These are phyloP conservation scores for Sinotaia quadrata DNA, from an alignment of 2,888 invertebrate species.

Conservation along the genomic window DNA sequence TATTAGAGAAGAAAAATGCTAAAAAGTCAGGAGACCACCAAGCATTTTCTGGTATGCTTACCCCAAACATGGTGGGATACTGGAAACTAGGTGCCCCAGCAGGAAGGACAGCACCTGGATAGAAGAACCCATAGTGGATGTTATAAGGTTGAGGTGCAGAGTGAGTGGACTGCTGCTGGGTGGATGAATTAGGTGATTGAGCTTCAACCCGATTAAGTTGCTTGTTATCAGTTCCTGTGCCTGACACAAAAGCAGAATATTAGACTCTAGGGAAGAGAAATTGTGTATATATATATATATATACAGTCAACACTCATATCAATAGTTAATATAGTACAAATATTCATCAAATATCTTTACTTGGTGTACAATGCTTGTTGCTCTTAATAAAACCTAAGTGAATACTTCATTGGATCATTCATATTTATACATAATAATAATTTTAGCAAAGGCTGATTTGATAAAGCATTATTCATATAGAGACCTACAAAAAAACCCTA, in stretches of 20 bases:
- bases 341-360: not conserved
- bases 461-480: no score
- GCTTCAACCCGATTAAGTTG: slow-evolving; percentile 82
- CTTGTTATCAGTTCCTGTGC: slow-evolving; percentile 49
- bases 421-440: no score
- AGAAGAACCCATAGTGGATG: slow-evolving; percentile 81
- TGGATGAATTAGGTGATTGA: slow-evolving; percentile 84
- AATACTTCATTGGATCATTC: no score
- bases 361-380: not conserved
- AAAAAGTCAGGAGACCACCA: not conserved
- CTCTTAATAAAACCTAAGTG: not conserved
- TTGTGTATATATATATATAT: no score
- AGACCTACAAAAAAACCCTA: no score
- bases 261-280: not conserved
- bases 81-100: slow-evolving; percentile 63
- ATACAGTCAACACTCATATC: no score
- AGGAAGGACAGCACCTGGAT: slow-evolving; percentile 78
- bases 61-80: slow-evolving; percentile 73
- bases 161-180: slow-evolving; percentile 75
- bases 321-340: no score
- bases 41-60: slow-evolving; percentile 36
- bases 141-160: slow-evolving; percentile 75
- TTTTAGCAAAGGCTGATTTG: no score
- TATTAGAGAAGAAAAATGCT: not conserved
- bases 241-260: not conserved